Evolutionary conservation across 1,140 invertebrate species (phyloP).

Genomic region (Harpegnathos saltator): DNA sequence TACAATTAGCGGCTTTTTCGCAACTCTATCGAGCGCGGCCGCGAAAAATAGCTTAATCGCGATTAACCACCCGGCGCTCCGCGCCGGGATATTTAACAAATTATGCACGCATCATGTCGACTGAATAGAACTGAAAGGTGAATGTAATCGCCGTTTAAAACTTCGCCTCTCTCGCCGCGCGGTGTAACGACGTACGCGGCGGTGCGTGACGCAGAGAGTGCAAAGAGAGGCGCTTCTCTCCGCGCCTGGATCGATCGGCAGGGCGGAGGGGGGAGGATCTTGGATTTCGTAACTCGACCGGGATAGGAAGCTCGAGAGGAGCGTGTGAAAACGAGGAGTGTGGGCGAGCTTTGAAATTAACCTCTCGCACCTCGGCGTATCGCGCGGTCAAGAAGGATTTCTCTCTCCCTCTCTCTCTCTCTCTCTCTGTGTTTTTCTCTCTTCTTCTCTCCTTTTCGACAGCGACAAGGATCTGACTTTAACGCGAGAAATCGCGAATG

Average conservation of each 20-base stretch:
- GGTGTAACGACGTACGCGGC: background rate
- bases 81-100: background rate
- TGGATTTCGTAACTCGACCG: background rate
- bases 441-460: too few species aligned
- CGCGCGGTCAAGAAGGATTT: too few species aligned
- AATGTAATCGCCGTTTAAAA: slow-evolving; percentile 4
- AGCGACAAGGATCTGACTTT: too few species aligned
- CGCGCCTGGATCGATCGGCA: too few species aligned
- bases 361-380: background rate
- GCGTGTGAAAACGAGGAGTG: background rate
- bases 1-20: background rate
- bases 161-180: background rate
- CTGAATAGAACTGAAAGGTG: background rate
- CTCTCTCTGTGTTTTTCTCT: too few species aligned
- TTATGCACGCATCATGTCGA: background rate
- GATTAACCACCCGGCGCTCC: too few species aligned
- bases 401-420: too few species aligned
- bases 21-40: background rate
- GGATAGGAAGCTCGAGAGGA: background rate
- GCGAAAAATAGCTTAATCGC: background rate
- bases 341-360: background rate
- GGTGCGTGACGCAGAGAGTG: too few species aligned
- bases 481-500: too few species aligned
- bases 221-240: too few species aligned
- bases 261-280: too few species aligned